Evolutionary conservation across 2,113 vertebrate genomes (phyloP).

Genomic region (Dipodomys ordii): DNA sequence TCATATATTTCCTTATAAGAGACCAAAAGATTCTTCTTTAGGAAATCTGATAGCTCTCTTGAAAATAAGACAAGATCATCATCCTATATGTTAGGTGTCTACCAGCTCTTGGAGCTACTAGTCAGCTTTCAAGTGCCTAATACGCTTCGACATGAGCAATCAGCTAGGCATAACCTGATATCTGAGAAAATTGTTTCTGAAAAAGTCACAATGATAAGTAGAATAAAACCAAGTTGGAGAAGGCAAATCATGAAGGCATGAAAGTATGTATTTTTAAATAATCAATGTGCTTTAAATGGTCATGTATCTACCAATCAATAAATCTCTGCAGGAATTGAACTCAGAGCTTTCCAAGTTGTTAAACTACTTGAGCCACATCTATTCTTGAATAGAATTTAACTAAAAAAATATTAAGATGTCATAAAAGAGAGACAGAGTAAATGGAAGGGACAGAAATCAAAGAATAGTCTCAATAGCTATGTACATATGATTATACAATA

Average conservation of each 20-base stretch:
- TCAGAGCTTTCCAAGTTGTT: too few relatives aligned
- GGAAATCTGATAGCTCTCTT: not conserved
- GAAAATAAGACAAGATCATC: not conserved
- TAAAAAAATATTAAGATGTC: not conserved
- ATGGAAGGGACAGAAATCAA: slow-evolving; percentile 13
- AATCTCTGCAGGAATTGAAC: too few relatives aligned
- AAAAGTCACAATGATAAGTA: slow-evolving; percentile 15
- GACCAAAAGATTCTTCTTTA: not conserved
- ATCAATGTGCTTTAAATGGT: not conserved
- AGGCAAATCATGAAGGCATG: not conserved
- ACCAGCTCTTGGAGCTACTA: not conserved
- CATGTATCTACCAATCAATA: too few relatives aligned
- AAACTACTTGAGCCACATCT: not conserved
- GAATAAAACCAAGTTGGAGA: not conserved
- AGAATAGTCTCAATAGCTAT: not conserved
- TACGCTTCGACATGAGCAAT: not conserved
- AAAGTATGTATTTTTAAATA: not conserved
- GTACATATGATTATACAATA: too few relatives aligned
- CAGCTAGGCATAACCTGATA: not conserved
- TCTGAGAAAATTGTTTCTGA: not conserved
- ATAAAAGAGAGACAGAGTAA: not conserved
- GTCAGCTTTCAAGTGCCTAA: not conserved
- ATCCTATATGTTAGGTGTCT: not conserved
- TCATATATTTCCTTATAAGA: not conserved
- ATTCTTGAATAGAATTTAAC: slow-evolving; percentile 32